Conservation (phyloP, 35 echinoderm and acorn worm genomes). For the Lytechinus pictus region DNA sequence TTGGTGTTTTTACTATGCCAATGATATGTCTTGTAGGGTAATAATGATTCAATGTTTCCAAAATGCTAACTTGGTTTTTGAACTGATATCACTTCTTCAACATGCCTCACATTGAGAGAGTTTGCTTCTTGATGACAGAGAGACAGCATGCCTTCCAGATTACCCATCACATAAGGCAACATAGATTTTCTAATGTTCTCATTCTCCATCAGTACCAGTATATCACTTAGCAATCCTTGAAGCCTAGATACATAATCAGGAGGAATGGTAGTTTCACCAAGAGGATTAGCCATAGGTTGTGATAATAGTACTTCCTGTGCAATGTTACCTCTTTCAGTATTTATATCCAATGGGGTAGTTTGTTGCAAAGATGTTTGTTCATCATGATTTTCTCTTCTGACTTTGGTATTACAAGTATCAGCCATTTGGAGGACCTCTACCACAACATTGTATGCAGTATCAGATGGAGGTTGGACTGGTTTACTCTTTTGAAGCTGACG, state of each 20-base stretch:
- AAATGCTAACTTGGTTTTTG: not conserved
- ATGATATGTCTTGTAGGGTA: no score
- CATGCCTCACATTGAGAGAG: not conserved
- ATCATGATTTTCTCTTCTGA: not conserved
- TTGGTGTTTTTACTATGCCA: no score
- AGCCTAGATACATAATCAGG: not conserved
- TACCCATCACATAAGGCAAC: not conserved
- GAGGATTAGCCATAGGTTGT: not conserved
- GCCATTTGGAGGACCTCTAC: not conserved
- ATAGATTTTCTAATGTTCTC: constrained; percentile 9
- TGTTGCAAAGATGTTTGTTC: not conserved
- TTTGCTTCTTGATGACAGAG: constrained; percentile 28
- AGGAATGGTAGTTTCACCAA: not conserved
- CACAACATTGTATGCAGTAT: not conserved
- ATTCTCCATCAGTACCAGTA: constrained; percentile 22
- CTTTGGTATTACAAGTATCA: not conserved
- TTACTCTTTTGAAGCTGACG: not conserved
- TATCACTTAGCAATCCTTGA: not conserved
- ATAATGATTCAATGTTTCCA: not conserved
- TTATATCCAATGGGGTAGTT: not conserved
- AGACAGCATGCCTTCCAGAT: constrained; percentile 20
- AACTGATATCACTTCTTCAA: not conserved
- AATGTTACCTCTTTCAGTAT: not conserved
- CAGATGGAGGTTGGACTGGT: not conserved
- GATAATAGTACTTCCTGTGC: not conserved